Conservation (phyloP, 1,140 invertebrate species). For the Drosophila navojoa region DNA sequence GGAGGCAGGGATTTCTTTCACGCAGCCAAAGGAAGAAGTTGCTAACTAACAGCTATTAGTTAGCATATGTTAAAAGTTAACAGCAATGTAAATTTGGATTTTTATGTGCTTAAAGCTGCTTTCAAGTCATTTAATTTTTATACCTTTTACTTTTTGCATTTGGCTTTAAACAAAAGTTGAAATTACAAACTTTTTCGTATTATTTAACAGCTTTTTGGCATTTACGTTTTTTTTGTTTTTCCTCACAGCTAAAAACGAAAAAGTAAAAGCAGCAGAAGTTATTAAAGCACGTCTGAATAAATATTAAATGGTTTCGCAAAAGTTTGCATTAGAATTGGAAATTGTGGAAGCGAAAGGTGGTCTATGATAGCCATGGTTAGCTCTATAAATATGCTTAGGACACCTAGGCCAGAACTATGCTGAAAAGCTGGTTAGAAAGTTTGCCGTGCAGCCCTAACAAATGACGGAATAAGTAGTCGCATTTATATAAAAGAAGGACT, state of each 20-base stretch:
- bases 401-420: background rate
- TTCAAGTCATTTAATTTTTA: background rate
- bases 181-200: background rate
- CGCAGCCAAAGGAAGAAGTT: too few relatives aligned
- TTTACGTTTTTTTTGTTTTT: background rate
- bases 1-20: too few relatives aligned
- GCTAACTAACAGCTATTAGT: too few relatives aligned
- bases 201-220: constrained; percentile 1
- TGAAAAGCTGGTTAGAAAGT: constrained; percentile 20
- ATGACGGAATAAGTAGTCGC: constrained; percentile 58
- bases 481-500: constrained; percentile 55
- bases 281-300: constrained; percentile 3
- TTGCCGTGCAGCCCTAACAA: constrained; percentile 44
- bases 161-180: background rate
- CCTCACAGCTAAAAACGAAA: background rate
- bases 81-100: background rate
- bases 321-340: constrained; percentile 1
- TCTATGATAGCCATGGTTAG: background rate
- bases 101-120: background rate
- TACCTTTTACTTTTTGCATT: background rate
- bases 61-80: too few relatives aligned
- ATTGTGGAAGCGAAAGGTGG: background rate
- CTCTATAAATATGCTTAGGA: background rate
- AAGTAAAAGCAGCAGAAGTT: background rate
- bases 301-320: background rate